phyloP scores from a whole-genome alignment of 1,140 invertebrate species.

The Sitobion miscanthi region DNA sequence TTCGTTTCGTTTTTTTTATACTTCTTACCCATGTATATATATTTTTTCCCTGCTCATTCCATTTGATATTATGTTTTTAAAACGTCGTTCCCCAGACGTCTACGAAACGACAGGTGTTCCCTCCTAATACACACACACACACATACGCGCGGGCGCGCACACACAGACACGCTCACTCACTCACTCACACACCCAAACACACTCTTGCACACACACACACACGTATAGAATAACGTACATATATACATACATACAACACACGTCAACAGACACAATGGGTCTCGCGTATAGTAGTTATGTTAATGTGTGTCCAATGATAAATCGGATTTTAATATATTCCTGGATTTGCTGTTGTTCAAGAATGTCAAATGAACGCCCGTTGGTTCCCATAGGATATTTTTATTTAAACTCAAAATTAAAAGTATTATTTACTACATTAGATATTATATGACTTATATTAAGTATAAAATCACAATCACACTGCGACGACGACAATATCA shows the following conservation, averaged over 20 bases:
- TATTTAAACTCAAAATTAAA: slow-evolving; percentile 19
- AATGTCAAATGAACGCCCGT: slow-evolving; percentile 31
- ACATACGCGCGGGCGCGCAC: too few species aligned
- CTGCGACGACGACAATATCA: background rate
- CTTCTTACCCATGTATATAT: background rate
- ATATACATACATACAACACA: background rate
- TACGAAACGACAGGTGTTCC: slow-evolving; percentile 47
- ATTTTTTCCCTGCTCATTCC: slow-evolving; percentile 32
- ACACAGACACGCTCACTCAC: background rate
- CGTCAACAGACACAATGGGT: slow-evolving; percentile 49
- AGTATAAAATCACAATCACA: too few species aligned
- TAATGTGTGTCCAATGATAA: slow-evolving; percentile 51
- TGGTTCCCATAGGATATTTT: slow-evolving; percentile 32
- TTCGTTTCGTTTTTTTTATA: slow-evolving; percentile 45
- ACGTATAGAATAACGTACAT: too few species aligned
- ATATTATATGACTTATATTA: background rate
- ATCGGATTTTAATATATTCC: slow-evolving; percentile 51
- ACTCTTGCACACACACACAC: background rate
- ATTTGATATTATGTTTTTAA: slow-evolving; percentile 49
- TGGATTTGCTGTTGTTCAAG: slow-evolving; percentile 41
- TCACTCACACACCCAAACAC: background rate
- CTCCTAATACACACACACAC: slow-evolving; percentile 33
- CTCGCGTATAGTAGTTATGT: slow-evolving; percentile 51
- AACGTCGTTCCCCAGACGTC: slow-evolving; percentile 47
- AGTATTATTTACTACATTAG: background rate